Base-by-base conservation (phyloP, 2,888 invertebrate genomes). In the Protodeltote pygarga region DNA sequence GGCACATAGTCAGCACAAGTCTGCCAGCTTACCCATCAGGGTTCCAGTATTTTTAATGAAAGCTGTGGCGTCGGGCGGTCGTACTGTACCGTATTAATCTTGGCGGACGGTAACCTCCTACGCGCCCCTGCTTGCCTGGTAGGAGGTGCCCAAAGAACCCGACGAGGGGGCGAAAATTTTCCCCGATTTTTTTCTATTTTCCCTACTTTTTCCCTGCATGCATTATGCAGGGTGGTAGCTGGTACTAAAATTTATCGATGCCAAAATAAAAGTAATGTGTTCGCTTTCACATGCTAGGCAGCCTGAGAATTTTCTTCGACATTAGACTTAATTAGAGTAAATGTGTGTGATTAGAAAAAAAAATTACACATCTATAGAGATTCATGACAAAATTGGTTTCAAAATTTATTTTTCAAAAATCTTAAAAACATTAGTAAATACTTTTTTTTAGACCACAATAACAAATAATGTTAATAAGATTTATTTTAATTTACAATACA, bases 81-180 rank as follows among this genome's bases (percentile, higher is more conserved):
- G 84, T 79, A 77, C 82, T 76, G 79, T 79, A 77, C 83, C 83
- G 88, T 89, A 91, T 91, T 91, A 90, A 91, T 91, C 91, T 90
- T 90, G 81, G 79, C 83, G 77, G 70, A 79, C 81, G 81, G 83
- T 75, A 77, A 74, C 81, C 80, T 80, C 81, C 85, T 79, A 70
- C 72, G 76, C 84, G 68, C 84, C 84, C 81, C 84, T 85, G 83
- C 75, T 73, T 73, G 75, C 89, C 85, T 88, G 73, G 88, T 89
- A 89, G 85, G 82, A 81, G 83, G 83, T 78, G 69, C 81, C 82
- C 73, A 83, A 87, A 81, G 81, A 83, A 81, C 81, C 84, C 75
- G 75, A 53, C 64, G 77, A 72, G 83, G 86, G 89, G 86, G 81
- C 72, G 60, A 64, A 59, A 77, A 72, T 67, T 81, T 83, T 79